These are phyloP conservation scores for Gopherus evgoodei DNA, from an alignment of 2,113 vertebrate species.

Conservation along the genomic window DNA sequence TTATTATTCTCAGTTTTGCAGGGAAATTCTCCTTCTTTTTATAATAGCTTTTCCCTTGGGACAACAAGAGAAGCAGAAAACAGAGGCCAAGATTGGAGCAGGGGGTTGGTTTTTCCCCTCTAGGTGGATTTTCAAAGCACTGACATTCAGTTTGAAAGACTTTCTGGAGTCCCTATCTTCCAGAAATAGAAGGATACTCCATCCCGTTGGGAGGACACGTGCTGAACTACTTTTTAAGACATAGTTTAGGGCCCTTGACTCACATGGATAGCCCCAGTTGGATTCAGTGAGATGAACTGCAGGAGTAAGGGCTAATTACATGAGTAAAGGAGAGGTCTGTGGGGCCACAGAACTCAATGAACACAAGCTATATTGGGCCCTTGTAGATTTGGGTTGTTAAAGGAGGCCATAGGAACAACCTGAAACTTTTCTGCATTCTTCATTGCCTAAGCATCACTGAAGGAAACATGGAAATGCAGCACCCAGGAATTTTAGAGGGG, in stretches of 20 bases:
- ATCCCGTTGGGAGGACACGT: background rate
- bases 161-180: background rate
- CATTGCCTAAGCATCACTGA: background rate
- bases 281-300: background rate
- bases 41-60: slow-evolving; percentile 36
- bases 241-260: no score
- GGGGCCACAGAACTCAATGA: background rate
- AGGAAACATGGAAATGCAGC: background rate
- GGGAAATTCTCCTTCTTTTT: slow-evolving; percentile 61
- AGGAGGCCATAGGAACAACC: background rate
- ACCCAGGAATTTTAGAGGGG: background rate
- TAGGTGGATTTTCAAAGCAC: slow-evolving; percentile 53
- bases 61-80: background rate
- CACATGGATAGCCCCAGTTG: background rate
- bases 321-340: background rate
- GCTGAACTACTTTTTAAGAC: background rate
- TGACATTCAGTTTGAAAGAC: slow-evolving; percentile 10
- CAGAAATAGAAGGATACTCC: background rate
- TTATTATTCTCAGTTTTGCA: slow-evolving; percentile 61
- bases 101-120: background rate
- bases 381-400: background rate
- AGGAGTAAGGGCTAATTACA: background rate
- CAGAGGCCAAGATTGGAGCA: slow-evolving; percentile 27
- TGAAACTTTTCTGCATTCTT: background rate
- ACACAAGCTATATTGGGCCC: background rate